These are phyloP conservation scores for Cricetomys ansorgei DNA, from an alignment of 2,113 vertebrate genomes.

Conservation along the genomic window DNA sequence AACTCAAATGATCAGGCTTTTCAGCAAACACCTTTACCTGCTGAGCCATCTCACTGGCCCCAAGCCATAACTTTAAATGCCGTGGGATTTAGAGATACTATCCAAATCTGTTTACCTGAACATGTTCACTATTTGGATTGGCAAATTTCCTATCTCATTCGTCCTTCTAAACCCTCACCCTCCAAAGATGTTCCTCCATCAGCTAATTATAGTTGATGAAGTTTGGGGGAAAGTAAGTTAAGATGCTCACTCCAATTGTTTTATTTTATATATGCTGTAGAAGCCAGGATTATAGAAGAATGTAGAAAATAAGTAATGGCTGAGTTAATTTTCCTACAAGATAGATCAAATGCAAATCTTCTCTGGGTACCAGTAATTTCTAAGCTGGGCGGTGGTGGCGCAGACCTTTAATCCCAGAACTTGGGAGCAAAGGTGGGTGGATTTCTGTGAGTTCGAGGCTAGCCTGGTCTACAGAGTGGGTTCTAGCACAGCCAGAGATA, in stretches of 20 bases:
- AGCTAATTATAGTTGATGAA: neutral
- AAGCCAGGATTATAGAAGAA: neutral
- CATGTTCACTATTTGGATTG: neutral
- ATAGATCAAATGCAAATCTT: slow-evolving; percentile 18
- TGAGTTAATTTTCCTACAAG: neutral
- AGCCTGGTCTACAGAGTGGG: too few species aligned
- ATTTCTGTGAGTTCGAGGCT: too few species aligned
- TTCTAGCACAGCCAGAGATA: too few species aligned
- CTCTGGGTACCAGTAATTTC: slow-evolving; percentile 15
- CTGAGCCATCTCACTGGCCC: neutral
- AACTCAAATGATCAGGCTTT: neutral
- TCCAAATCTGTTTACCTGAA: neutral
- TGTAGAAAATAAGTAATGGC: neutral
- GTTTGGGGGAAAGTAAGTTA: neutral
- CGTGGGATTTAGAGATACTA: neutral
- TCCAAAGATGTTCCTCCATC: slow-evolving; percentile 1
- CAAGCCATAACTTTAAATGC: neutral
- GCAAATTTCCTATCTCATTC: slow-evolving; percentile 20
- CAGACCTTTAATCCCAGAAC: too few species aligned
- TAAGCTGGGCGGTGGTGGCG: too few species aligned
- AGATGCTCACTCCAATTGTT: neutral
- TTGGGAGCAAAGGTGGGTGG: too few species aligned
- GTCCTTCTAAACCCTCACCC: slow-evolving; percentile 4
- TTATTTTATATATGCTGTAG: neutral
- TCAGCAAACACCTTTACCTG: neutral